Conservation (phyloP, 1,140 invertebrate genomes). For the Temnothorax longispinosus region DNA sequence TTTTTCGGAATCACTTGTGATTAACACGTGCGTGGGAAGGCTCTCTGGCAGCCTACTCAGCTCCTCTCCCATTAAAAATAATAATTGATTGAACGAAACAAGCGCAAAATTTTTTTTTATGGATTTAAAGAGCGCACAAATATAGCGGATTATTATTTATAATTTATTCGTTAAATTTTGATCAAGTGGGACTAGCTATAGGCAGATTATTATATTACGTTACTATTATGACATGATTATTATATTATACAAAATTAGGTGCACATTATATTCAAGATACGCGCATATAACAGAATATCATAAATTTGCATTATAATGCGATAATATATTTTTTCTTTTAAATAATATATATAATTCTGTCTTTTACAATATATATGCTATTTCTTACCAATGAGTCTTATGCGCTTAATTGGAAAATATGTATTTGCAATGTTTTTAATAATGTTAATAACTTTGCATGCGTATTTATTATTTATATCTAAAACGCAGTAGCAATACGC, state of each 20-base stretch:
- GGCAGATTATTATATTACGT: no score
- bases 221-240: background rate
- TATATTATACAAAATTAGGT: background rate
- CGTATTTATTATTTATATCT: conserved; percentile 21
- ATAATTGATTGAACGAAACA: no score
- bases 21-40: no score
- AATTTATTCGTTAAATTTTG: no score
- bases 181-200: no score
- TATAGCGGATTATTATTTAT: no score
- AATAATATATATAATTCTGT: background rate
- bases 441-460: conserved; percentile 1
- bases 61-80: no score
- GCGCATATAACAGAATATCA: background rate
- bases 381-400: background rate
- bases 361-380: background rate
- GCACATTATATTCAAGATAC: background rate
- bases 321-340: background rate
- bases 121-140: no score
- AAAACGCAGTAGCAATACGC: background rate
- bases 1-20: no score
- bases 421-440: background rate
- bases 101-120: no score
- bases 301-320: background rate
- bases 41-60: no score
- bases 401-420: background rate